Evolutionary conservation across 2,113 vertebrate genomes (phyloP).

Genomic region (Phyllostomus discolor): DNA sequence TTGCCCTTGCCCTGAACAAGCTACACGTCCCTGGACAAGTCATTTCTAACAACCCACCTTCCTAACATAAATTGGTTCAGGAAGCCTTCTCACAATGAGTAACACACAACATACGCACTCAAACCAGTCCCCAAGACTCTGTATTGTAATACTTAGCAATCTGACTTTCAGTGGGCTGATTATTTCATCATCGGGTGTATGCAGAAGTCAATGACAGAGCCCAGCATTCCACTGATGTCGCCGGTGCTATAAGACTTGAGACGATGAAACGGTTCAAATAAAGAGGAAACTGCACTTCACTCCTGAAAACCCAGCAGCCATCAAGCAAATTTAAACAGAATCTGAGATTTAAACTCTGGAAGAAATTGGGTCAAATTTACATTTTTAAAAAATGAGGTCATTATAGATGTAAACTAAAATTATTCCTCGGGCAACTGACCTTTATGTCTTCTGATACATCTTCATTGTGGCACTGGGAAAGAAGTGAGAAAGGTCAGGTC

Average conservation of each 20-base stretch:
- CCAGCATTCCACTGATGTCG: neutral
- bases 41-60: neutral
- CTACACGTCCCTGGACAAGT: neutral
- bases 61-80: neutral
- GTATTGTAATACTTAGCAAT: neutral
- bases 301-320: neutral
- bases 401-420: neutral
- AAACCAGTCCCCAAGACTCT: neutral
- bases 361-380: neutral
- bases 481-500: neutral
- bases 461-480: neutral
- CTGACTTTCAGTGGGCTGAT: neutral
- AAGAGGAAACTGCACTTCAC: neutral
- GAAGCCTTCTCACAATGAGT: neutral
- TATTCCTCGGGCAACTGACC: neutral
- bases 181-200: neutral
- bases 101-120: neutral
- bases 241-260: neutral
- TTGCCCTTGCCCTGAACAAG: neutral
- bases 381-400: neutral
- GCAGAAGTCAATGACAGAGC: neutral
- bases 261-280: neutral
- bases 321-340: neutral
- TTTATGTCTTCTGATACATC: neutral
- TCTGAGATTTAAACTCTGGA: neutral